Evolutionary conservation across 2,797 vertebrate genomes (phyloP).

Genomic region (Neomorphus geoffroyi): DNA sequence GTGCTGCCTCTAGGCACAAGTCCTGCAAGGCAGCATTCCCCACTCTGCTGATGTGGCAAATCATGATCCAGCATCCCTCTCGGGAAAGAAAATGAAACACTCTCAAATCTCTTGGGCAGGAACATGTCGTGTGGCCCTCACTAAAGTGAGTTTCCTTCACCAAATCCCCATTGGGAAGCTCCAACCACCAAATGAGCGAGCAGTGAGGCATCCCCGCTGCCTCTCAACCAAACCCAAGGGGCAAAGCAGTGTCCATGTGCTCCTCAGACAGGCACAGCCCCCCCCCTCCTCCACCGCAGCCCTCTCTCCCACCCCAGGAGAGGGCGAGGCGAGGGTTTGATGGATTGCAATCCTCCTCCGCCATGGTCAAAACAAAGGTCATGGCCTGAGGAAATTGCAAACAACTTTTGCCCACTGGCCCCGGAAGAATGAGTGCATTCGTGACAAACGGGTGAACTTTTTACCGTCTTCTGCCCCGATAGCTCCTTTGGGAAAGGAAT

Average conservation of each 20-base stretch:
- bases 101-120: neutral
- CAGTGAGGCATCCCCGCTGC: fast-evolving
- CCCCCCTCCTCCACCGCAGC: fast-evolving
- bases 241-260: neutral
- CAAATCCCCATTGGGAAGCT: fast-evolving
- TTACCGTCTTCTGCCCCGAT: neutral
- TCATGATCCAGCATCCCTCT: fast-evolving
- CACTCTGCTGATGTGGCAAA: neutral
- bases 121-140: fast-evolving
- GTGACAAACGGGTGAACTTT: constrained; percentile 35
- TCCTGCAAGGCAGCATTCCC: neutral
- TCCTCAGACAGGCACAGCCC: neutral
- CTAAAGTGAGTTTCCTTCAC: neutral
- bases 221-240: neutral
- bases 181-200: neutral
- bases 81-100: neutral
- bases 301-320: fast-evolving
- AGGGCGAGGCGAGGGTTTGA: neutral
- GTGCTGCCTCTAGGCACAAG: neutral
- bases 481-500: neutral
- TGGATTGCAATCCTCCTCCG: constrained; percentile 1
- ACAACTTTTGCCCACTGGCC: constrained; percentile 45
- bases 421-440: neutral
- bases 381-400: constrained; percentile 49
- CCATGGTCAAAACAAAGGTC: constrained; percentile 65